Evolutionary conservation across 2,113 vertebrate genomes (phyloP), one percentile per base, ranked within the genome.

Genomic region (Nothocercus julius): DNA sequence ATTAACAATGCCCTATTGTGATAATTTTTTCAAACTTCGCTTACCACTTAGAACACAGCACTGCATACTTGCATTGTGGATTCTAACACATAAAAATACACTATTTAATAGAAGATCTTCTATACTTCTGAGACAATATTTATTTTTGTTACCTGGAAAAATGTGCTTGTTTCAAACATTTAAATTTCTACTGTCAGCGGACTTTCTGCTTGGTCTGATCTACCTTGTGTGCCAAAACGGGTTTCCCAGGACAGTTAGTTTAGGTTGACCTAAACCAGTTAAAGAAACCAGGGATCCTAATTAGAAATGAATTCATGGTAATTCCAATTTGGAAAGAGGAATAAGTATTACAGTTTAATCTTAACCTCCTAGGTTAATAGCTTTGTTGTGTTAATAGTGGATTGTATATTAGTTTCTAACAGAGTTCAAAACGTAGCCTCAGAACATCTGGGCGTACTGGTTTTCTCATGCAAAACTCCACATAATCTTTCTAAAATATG

Each of bases 1-100:
- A 64, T 94, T 96, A 96, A 90, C 95, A 93, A 92, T 85, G 58
- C 88, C 28, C 92, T 92, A 85, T 87, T 24, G 10, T 80, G 56
- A 85, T 83, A 85, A 42, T 80, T 72, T 75, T 95, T 92, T 88
- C 68, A 84, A 95, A 88, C 54, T 87, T 58, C 76, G 76, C 90
- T 93, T 94, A 92, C 93, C 69, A 78, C 64, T 45, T 72, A 59
- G 86, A 90, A 85, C 19, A 74, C 69, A 83, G 22, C 11, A 68
- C 87, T 79, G 86, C 73, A 68, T 91, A 93, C 38, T 80, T 81
- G 69, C 49, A 87, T 85, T 53, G 30, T 22, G 30, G 67, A 62
- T 8, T 4, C 49, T 59, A 85, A 72, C 63, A 83, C 83, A 64
- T 85, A 77, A 80, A 90, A 90, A 49, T 44, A 69, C 49, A 22